Percentiles rank a stretch among this genome's conserved stretches.
Evolutionary conservation across 1,140 invertebrate genomes (phyloP).

Genomic region (Xylocopa sonorina): DNA sequence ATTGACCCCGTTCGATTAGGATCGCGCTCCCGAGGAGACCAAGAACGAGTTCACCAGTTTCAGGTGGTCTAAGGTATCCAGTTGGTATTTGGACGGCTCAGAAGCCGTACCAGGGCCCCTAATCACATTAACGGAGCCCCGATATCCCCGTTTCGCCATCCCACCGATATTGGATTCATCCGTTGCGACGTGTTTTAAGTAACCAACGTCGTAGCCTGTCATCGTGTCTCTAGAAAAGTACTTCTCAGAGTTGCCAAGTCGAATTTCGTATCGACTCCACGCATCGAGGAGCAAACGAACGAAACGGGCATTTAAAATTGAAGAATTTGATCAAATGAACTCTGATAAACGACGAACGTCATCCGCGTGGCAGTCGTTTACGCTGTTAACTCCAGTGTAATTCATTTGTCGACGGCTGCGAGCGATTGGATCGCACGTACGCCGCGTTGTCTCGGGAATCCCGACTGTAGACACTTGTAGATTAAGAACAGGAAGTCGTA

Average conservation of each 20-base stretch:
- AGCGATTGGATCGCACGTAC: not conserved
- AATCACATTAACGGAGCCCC: constrained; percentile 69
- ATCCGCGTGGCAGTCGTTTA: not conserved
- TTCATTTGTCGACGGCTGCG: not conserved
- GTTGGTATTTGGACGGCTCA: constrained; percentile 68
- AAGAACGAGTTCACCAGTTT: constrained; percentile 50
- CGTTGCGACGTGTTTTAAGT: not conserved
- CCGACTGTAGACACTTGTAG: too few relatives aligned
- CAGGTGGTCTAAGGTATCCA: constrained; percentile 46
- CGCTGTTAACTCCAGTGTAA: not conserved
- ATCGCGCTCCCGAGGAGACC: not conserved
- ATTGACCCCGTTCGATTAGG: constrained; percentile 7
- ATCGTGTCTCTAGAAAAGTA: too few relatives aligned
- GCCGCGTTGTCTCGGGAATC: not conserved
- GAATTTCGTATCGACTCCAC: too few relatives aligned
- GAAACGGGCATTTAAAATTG: too few relatives aligned
- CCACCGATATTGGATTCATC: constrained; percentile 24
- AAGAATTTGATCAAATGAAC: too few relatives aligned
- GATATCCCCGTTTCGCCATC: constrained; percentile 27
- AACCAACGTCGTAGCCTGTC: not conserved
- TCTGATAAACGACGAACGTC: not conserved
- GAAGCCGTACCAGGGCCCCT: constrained; percentile 71
- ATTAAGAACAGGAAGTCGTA: constrained; percentile 15
- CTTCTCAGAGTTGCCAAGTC: too few relatives aligned
- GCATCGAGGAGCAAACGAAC: too few relatives aligned